Base-by-base conservation (phyloP, 2,113 vertebrate genomes). In the Poecile atricapillus region DNA sequence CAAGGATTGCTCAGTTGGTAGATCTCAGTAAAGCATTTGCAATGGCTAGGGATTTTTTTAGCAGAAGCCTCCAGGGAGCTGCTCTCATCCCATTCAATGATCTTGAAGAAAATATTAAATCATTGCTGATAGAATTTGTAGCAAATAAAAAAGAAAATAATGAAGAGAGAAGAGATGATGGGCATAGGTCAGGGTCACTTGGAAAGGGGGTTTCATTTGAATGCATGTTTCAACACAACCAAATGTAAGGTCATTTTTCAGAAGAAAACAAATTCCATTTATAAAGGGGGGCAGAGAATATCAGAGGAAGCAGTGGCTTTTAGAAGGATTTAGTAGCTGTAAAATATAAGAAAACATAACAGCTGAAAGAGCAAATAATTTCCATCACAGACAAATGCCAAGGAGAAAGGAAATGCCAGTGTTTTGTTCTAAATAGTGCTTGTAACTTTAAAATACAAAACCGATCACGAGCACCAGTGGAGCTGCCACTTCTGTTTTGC, bases 81-180 rank as follows among this genome's bases (percentile, higher is more conserved):
- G 62, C 58, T 92, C 67, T 91, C 53, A 84, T 56, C 49, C 70
- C 53, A 49, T 87, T 93, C 96, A 87, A 65, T 2, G 5, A 79
- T 84, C 91, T 78, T 89, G 86, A 89, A 87, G 77, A 95, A 96
- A 95, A 95, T 91, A 94, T 82, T 87, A 95, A 95, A 90, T 91
- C 78, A 88, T 70, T 77, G 82, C 84, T 93, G 82, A 93, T 77
- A 91, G 50, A 90, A 95, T 95, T 95, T 88, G 59, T 65, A 85
- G 62, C 71, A 91, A 94, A 94, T 94, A 41, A 93, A 89, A 93
- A 92, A 89, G 59, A 94, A 94, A 91, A 89, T 46, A 78, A 92
- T 91, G 84, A 95, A 90, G 87, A 94, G 55, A 76, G 50, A 94
- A 85, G 46, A 93, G 55, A 83, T 55, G 78, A 70, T n/a, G 16